Conservation (phyloP, 2,797 vertebrate species). For the Pogonophryne albipinna region DNA sequence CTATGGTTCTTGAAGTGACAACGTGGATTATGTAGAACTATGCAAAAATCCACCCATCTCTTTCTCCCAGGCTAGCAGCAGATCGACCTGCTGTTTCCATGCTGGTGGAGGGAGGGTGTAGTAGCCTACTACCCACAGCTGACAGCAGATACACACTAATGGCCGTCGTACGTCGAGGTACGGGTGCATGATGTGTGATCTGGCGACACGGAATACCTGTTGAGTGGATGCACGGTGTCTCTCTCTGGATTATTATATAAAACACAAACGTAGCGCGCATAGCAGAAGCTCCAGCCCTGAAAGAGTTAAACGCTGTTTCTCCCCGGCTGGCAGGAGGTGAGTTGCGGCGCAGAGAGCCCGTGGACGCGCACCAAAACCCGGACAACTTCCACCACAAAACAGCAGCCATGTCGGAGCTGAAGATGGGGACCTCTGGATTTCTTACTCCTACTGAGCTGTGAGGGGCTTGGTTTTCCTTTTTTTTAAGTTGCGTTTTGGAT, state of each 20-base stretch:
- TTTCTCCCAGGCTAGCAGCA: background rate
- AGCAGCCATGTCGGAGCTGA: slow-evolving; percentile 77
- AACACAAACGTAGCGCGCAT: background rate
- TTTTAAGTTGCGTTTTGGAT: slow-evolving; percentile 33
- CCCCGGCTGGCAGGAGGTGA: slow-evolving; percentile 68
- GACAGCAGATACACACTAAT: background rate
- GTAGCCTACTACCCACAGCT: background rate
- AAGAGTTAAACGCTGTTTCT: slow-evolving; percentile 76
- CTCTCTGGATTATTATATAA: background rate
- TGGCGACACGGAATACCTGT: slow-evolving; percentile 44
- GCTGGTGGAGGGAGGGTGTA: background rate
- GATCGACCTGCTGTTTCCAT: slow-evolving; percentile 1
- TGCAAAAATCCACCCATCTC: background rate
- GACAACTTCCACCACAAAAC: slow-evolving; percentile 69
- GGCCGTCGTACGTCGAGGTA: background rate
- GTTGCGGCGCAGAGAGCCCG: slow-evolving; percentile 71
- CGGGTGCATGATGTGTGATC: slow-evolving; percentile 11
- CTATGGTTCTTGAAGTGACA: too few species aligned
- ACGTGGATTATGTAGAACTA: background rate
- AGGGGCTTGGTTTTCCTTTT: background rate
- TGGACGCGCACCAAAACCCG: slow-evolving; percentile 65
- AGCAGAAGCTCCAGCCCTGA: slow-evolving; percentile 27
- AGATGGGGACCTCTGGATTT: slow-evolving; percentile 57
- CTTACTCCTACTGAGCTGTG: slow-evolving; percentile 41
- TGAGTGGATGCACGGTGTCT: slow-evolving; percentile 23